A percentile compares a stretch with the other conserved stretches of the same genome.
These are phyloP conservation scores for Stigmatopora nigra DNA, from an alignment of 2,113 vertebrate species.

Conservation along the genomic window DNA sequence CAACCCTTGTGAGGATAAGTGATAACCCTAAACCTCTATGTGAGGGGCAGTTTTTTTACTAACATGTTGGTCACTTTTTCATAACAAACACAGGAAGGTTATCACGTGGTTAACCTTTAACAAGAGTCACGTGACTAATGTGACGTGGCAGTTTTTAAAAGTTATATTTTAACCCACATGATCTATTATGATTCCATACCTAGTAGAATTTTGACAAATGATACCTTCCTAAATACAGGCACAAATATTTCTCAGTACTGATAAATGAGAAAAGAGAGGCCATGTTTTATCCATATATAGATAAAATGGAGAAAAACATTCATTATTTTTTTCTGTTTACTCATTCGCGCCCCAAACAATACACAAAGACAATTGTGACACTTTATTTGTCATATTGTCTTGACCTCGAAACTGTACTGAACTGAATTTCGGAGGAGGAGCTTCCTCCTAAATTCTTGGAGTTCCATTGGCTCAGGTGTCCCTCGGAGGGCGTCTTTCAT, in stretches of 20 bases:
- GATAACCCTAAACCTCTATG: no score
- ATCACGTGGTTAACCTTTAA: not conserved
- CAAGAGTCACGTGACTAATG: not conserved
- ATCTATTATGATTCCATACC: not conserved
- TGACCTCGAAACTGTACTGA: not conserved
- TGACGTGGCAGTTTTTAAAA: not conserved
- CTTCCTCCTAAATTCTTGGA: not conserved
- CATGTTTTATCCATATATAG: no score
- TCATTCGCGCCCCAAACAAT: no score
- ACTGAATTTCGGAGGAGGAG: not conserved
- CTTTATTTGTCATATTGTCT: not conserved
- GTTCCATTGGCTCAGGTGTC: constrained; percentile 31
- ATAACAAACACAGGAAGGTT: not conserved
- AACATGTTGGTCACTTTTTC: no score
- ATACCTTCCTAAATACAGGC: no score
- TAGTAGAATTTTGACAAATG: not conserved
- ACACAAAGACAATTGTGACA: not conserved
- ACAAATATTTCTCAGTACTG: no score
- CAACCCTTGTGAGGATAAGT: no score
- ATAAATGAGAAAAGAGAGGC: no score
- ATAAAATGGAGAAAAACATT: no score
- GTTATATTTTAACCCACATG: not conserved
- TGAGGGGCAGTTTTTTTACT: no score
- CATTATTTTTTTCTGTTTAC: no score
- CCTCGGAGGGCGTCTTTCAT: not conserved